Base-by-base conservation (phyloP, 2,113 vertebrate genomes). In the Prunella fulvescens region DNA sequence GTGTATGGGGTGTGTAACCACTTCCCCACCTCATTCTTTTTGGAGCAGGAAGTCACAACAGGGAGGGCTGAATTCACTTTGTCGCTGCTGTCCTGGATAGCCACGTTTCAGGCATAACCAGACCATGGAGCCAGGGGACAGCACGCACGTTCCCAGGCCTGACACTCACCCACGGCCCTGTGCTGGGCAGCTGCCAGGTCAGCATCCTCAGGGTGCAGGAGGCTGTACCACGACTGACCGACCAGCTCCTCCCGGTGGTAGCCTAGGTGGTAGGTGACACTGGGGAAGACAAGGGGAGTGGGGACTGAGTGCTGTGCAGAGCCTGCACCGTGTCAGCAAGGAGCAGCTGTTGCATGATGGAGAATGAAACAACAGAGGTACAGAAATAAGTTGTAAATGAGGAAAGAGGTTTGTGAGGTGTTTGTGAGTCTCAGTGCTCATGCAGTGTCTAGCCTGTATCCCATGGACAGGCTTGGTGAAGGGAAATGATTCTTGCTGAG, bases 181-280 rank as follows among this genome's bases (percentile, higher is more conserved):
- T 99, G 98, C 77, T 94, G 96, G 48, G 84, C 73, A 11, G 98
- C 98, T 2, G 94, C 97, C 15, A 79, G 37, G 3, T 85, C 54
- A 20, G 97, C 58, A 56, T 99, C 98, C 14, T 98, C 98, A 4
- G 98, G 98, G 53, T 99, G 98, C 53, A 99, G 57, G 10, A 99
- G 97, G 44, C 91, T 96, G 96, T 99, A 99, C 99, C 99, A 99
- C 0, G 99, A 99, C n/a, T 54, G 97, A 11, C 98, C 97, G 1
- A 88, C 91, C 92, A 99, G 86, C 50, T 98, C 98, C 51, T 98
- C 97, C 17, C 86, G 90, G 12, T 48, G 90, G 86, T 98, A 98
- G 18, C 98, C 98, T 35, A 99, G 96, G 89, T 98, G 96, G 78
- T 97, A 98, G 35, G 95, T 71, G 78, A 98, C 97, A 51, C 98